These are phyloP conservation scores for Crenuchus spilurus DNA, from an alignment of 2,797 vertebrate genomes.

Conservation along the genomic window DNA sequence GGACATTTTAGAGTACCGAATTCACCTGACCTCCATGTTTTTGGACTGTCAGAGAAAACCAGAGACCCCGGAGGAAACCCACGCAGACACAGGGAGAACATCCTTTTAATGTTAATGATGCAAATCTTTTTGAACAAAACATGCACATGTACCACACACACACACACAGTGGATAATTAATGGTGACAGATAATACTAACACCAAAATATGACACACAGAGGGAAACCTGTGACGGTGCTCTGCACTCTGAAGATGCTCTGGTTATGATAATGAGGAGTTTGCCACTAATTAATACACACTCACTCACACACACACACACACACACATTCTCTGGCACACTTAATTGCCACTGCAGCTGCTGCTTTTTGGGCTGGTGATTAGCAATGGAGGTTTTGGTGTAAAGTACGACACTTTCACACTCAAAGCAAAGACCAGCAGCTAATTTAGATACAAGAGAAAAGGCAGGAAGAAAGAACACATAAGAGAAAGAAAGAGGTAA, in stretches of 20 bases:
- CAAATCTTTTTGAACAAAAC: conserved; percentile 56
- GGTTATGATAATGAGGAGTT: conserved; percentile 55
- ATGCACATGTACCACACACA: neutral
- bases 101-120: conserved; percentile 15
- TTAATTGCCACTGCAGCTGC: conserved; percentile 66
- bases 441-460: conserved; percentile 8
- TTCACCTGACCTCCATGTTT: too few species aligned
- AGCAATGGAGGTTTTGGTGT: conserved; percentile 41
- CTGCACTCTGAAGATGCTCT: conserved; percentile 52
- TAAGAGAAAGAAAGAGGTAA: conserved; percentile 40
- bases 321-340: conserved; percentile 48
- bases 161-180: conserved; percentile 65
- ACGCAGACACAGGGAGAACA: too few species aligned
- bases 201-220: conserved; percentile 61
- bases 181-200: conserved; percentile 66
- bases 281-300: conserved; percentile 55
- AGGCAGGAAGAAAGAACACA: neutral
- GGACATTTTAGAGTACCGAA: too few species aligned
- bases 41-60: too few species aligned
- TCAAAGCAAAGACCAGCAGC: conserved; percentile 6
- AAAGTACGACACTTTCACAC: conserved; percentile 10
- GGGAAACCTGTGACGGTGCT: conserved; percentile 51
- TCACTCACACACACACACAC: conserved; percentile 8
- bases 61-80: too few species aligned
- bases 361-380: conserved; percentile 60